These are phyloP conservation scores for Gastrophysa polygoni DNA, from an alignment of 2,888 invertebrate genomes.

Conservation along the genomic window DNA sequence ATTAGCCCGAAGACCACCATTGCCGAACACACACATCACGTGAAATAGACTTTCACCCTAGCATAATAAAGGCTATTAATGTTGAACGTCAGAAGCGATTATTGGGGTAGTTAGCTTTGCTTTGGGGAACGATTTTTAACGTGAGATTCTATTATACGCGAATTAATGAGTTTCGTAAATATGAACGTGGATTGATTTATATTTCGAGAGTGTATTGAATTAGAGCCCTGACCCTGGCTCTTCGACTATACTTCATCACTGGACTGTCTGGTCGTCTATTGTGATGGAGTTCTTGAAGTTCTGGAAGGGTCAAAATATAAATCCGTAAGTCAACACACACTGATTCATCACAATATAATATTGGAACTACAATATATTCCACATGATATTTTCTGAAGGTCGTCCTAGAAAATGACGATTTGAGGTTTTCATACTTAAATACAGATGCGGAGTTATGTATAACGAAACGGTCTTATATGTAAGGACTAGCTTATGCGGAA, in stretches of 20 bases:
- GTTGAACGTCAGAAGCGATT: slow-evolving; percentile 47
- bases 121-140: slow-evolving; percentile 29
- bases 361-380: neutral
- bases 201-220: slow-evolving; percentile 9
- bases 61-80: slow-evolving; percentile 54
- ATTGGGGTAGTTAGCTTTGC: slow-evolving; percentile 48
- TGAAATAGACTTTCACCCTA: slow-evolving; percentile 41
- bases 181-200: slow-evolving; percentile 11
- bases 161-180: slow-evolving; percentile 32
- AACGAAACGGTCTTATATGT: too few species aligned
- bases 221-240: neutral
- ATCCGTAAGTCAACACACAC: too few species aligned
- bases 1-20: slow-evolving; percentile 52
- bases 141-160: slow-evolving; percentile 26
- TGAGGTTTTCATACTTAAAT: too few species aligned
- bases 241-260: neutral
- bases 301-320: too few species aligned
- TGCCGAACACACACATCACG: slow-evolving; percentile 33
- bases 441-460: too few species aligned
- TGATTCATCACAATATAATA: too few species aligned
- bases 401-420: too few species aligned
- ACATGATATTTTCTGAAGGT: too few species aligned
- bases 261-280: neutral
- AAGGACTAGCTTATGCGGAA: too few species aligned
- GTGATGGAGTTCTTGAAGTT: neutral